Percentiles rank a stretch among this genome's conserved stretches.
Evolutionary conservation across 2,797 vertebrate species (phyloP).

Genomic region (Cynodonichthys magdalenae): DNA sequence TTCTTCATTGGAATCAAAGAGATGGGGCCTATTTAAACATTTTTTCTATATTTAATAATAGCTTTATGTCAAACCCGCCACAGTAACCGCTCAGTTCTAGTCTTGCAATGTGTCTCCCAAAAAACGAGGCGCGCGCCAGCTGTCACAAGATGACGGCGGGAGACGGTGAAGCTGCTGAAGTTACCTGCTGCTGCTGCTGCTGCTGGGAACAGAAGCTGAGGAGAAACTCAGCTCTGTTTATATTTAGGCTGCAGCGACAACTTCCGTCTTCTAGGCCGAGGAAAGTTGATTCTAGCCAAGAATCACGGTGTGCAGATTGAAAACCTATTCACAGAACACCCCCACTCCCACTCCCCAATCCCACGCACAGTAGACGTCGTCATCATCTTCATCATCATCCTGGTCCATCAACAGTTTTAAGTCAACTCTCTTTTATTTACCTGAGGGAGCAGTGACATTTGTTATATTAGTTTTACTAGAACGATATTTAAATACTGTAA

Average conservation of each 20-base stretch:
- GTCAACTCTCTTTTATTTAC: no score
- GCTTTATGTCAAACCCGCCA: constrained; percentile 2
- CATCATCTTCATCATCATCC: constrained; percentile 2
- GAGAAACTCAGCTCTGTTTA: constrained; percentile 27
- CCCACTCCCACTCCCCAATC: neutral
- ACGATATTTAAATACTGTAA: neutral
- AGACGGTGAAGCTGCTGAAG: constrained; percentile 51
- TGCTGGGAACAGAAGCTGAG: no score
- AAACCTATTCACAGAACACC: constrained; percentile 18
- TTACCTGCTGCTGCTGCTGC: constrained; percentile 38
- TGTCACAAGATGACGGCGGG: constrained; percentile 74
- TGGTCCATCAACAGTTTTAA: no score
- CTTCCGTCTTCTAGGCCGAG: constrained; percentile 41
- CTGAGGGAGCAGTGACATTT: neutral
- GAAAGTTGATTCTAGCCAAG: constrained; percentile 44
- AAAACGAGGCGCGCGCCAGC: constrained; percentile 38
- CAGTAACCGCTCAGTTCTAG: constrained; percentile 45
- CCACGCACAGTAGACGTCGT: neutral
- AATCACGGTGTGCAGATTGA: constrained; percentile 25
- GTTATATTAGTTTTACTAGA: constrained; percentile 5
- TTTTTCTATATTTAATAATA: no score
- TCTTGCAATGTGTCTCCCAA: constrained; percentile 45
- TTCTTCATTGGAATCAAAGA: no score
- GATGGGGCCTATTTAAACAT: no score
- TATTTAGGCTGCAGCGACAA: constrained; percentile 36